phyloP scores from a whole-genome alignment of 2,113 vertebrate genomes.

The Xiphorhynchus elegans region DNA sequence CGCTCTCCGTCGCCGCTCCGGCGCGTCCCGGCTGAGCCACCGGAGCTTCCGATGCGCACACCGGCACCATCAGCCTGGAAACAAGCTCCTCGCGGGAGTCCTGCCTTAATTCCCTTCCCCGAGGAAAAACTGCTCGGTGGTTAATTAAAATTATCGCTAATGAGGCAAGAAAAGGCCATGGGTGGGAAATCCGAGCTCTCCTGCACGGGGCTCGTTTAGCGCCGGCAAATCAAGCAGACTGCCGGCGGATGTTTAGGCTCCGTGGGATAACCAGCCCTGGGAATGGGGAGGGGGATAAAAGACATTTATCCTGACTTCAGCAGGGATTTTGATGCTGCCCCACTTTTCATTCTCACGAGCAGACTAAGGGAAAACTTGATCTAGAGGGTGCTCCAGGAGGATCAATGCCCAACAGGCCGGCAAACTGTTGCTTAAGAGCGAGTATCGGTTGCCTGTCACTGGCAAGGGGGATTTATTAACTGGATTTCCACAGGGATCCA shows the following conservation, averaged over 20 bases:
- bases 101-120: constrained; percentile 8
- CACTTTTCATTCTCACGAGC: neutral
- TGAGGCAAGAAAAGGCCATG: constrained; percentile 16
- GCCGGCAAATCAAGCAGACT: neutral
- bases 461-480: neutral
- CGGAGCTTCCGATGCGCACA: neutral
- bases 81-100: neutral
- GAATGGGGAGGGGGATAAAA: neutral
- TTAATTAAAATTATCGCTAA: constrained; percentile 61
- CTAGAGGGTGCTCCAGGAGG: neutral
- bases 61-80: neutral
- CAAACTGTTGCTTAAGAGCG: neutral
- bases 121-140: neutral
- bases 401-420: neutral
- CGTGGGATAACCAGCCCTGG: neutral
- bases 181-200: constrained; percentile 44
- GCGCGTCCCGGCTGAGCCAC: neutral
- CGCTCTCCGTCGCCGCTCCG: neutral
- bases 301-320: neutral
- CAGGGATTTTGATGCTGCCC: neutral
- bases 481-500: neutral
- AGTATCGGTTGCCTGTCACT: neutral
- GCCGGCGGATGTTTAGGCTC: neutral
- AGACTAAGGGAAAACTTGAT: neutral
- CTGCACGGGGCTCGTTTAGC: neutral